Base-by-base conservation (phyloP, 2,888 invertebrate genomes). In the Ornithoptera alexandrae region DNA sequence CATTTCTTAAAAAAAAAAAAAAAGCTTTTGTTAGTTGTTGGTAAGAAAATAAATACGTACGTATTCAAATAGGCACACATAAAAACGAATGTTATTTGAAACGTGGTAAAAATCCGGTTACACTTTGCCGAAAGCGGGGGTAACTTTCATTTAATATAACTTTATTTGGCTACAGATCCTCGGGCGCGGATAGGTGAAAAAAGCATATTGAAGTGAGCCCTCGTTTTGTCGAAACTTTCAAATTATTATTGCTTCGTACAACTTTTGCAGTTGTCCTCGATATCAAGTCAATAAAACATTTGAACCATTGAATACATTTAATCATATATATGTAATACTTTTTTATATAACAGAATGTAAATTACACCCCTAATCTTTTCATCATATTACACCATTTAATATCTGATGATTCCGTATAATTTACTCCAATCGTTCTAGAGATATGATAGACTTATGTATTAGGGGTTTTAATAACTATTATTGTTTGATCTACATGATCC, bases 111-210 rank as follows among this genome's bases (percentile, higher is more conserved):
- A 79, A 77, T 75, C 77, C 74, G 77, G 75, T 63, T 60, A 59
- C 70, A 67, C 73, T 75, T 46, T 72, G 77, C 74, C 78, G 77
- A 79, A 81, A 79, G 79, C 77, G 77, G 46, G 46, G 78, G 75
- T 75, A 80, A 81, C 79, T 81, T 83, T 80, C 79, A 83, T 86
- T 85, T 85, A 84, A 86, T 84, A 85, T 84, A 83, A 82, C 80
- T 84, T 85, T 84, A 86, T 85, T 84, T 81, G 78, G 81, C 80
- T 81, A 78, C 75, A 74, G 76, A 79, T 79, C 79, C 78, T 77
- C 76, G 78, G 77, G 78, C 72, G 79, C 74, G 75, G 79, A 78
- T 79, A 80, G 77, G 78, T 79, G 78, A 78, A 79, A 22, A 75
- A 76, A 78, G 82, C 80, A 84, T 82, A 83, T 78, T 81, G 76